phyloP scores from a whole-genome alignment of 2,113 vertebrate genomes.

The Regulus satrapa region DNA sequence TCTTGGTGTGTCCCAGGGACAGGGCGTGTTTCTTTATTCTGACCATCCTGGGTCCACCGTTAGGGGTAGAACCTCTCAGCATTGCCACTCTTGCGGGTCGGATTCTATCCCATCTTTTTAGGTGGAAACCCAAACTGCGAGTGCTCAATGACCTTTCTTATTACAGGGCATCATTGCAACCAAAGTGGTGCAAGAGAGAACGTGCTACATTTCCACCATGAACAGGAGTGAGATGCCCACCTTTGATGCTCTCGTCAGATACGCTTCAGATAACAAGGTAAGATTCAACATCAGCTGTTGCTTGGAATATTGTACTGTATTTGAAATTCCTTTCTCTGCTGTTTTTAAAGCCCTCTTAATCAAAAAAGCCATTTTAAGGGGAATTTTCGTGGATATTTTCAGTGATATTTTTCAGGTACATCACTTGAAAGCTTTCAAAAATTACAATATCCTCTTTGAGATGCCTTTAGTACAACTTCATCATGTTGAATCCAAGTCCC shows the following conservation, averaged over 20 bases:
- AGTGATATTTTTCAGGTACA: neutral
- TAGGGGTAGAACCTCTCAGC: rapidly evolving
- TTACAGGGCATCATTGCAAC: constrained; percentile 56
- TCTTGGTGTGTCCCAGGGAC: rapidly evolving
- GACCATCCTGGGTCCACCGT: rapidly evolving
- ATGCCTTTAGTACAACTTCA: neutral
- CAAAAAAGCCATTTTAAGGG: neutral
- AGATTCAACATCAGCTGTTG: neutral
- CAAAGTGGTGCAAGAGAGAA: neutral
- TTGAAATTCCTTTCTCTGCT: neutral
- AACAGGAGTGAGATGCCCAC: neutral
- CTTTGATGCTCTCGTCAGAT: neutral
- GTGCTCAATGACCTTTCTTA: neutral
- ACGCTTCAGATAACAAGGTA: neutral
- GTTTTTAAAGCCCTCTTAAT: neutral
- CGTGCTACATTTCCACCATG: constrained; percentile 57
- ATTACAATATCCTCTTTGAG: neutral
- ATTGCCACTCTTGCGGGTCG: neutral
- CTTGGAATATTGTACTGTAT: neutral
- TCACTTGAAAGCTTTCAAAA: neutral
- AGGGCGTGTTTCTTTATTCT: neutral
- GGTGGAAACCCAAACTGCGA: neutral
- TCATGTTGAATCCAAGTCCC: neutral
- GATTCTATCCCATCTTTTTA: neutral
- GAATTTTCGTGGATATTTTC: neutral